Percentiles rank a stretch among this genome's conserved stretches.
Evolutionary conservation across 2,888 invertebrate species (phyloP).

Genomic region (Rhagium mordax): DNA sequence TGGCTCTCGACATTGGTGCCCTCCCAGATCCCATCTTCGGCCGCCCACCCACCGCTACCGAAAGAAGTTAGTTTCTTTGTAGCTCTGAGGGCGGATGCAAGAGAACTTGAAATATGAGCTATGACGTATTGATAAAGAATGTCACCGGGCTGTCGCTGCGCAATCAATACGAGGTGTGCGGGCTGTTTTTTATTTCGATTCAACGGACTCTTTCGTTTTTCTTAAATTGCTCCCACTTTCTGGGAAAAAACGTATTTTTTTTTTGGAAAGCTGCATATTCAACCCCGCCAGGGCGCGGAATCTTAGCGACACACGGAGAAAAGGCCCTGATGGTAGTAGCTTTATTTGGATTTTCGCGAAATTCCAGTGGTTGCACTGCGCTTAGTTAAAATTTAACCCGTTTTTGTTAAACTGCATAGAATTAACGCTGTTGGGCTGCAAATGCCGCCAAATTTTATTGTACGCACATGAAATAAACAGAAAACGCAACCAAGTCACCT

Average conservation of each 20-base stretch:
- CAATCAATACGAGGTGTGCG: slow-evolving; percentile 71
- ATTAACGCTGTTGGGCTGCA: background rate
- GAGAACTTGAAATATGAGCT: slow-evolving; percentile 72
- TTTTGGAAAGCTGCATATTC: background rate
- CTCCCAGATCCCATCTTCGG: slow-evolving; percentile 57
- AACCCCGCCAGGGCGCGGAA: background rate
- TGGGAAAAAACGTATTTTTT: slow-evolving; percentile 15
- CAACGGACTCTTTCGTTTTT: slow-evolving; percentile 57
- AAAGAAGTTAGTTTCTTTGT: slow-evolving; percentile 76
- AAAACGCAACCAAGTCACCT: no score
- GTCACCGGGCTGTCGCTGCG: slow-evolving; percentile 79
- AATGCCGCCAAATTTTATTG: background rate
- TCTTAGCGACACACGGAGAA: slow-evolving; percentile 8
- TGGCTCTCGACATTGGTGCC: slow-evolving; percentile 62
- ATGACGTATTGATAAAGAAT: slow-evolving; percentile 77
- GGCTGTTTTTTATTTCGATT: slow-evolving; percentile 59
- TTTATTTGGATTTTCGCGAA: slow-evolving; percentile 23
- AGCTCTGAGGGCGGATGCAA: slow-evolving; percentile 71
- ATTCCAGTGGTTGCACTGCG: background rate
- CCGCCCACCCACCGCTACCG: slow-evolving; percentile 66
- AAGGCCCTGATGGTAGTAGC: slow-evolving; percentile 1
- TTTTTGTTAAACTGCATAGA: background rate
- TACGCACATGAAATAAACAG: no score
- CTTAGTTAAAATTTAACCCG: slow-evolving; percentile 24
- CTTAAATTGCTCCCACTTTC: slow-evolving; percentile 51